A percentile compares a stretch with the other conserved stretches of the same genome.
Evolutionary conservation across 2,113 vertebrate genomes (phyloP).

Genomic region (Ursus arctos): DNA sequence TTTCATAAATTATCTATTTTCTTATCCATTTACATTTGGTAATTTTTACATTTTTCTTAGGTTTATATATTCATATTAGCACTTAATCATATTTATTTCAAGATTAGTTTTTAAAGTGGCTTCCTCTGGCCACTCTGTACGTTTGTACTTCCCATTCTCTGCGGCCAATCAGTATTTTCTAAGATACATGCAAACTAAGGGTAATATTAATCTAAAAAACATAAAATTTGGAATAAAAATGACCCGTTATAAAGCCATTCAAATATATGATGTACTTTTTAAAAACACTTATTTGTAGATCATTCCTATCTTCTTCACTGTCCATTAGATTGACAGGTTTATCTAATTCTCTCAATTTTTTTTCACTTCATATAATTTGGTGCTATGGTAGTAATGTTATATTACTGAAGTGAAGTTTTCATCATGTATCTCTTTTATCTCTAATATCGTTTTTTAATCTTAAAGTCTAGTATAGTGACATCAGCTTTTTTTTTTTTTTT

Average conservation of each 20-base stretch:
- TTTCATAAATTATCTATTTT: background rate
- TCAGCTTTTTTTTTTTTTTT: background rate
- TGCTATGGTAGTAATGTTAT: background rate
- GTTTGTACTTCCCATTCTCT: background rate
- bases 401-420: constrained; percentile 30
- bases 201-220: background rate
- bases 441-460: background rate
- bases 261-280: background rate
- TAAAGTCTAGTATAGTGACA: background rate
- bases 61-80: background rate
- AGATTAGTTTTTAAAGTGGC: background rate
- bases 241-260: background rate
- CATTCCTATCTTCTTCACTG: constrained; percentile 15
- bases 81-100: background rate
- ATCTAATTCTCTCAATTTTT: background rate
- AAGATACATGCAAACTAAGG: background rate
- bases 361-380: background rate
- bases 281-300: background rate
- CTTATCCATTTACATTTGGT: background rate
- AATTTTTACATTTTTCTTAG: constrained; percentile 16
- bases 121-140: background rate
- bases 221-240: background rate
- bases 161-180: background rate
- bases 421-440: background rate
- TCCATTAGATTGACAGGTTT: background rate